Conservation (phyloP, 2,888 invertebrate genomes). For the Coelinius sp. region DNA sequence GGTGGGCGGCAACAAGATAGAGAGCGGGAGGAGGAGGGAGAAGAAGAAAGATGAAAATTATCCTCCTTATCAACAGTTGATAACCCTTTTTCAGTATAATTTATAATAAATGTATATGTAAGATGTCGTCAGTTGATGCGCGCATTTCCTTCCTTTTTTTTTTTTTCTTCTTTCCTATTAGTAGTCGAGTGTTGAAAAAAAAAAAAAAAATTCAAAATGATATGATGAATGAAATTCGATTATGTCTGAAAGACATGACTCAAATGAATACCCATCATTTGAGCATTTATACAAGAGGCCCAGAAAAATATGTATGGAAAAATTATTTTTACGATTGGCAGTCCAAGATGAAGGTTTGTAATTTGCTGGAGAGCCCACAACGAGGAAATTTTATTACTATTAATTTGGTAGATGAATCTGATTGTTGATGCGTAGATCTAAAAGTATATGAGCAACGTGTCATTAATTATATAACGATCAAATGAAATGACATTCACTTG, state of each 20-base stretch:
- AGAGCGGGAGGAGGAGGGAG: too few relatives aligned
- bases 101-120: too few relatives aligned
- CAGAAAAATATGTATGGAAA: not conserved
- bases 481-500: slow-evolving; percentile 16
- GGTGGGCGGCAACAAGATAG: not conserved
- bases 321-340: not conserved
- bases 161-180: too few relatives aligned
- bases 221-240: too few relatives aligned
- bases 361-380: not conserved
- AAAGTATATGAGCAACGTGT: not conserved
- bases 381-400: not conserved
- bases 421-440: not conserved
- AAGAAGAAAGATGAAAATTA: too few relatives aligned
- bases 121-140: too few relatives aligned
- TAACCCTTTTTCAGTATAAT: too few relatives aligned
- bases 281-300: not conserved
- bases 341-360: not conserved
- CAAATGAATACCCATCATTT: not conserved
- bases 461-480: slow-evolving; percentile 7
- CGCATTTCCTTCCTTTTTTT: too few relatives aligned
- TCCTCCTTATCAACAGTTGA: too few relatives aligned
- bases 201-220: too few relatives aligned
- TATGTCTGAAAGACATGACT: too few relatives aligned
- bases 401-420: not conserved
- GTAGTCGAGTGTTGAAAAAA: too few relatives aligned